phyloP scores from a whole-genome alignment of 2,888 invertebrate genomes.

The Sinhomidia bicolor region DNA sequence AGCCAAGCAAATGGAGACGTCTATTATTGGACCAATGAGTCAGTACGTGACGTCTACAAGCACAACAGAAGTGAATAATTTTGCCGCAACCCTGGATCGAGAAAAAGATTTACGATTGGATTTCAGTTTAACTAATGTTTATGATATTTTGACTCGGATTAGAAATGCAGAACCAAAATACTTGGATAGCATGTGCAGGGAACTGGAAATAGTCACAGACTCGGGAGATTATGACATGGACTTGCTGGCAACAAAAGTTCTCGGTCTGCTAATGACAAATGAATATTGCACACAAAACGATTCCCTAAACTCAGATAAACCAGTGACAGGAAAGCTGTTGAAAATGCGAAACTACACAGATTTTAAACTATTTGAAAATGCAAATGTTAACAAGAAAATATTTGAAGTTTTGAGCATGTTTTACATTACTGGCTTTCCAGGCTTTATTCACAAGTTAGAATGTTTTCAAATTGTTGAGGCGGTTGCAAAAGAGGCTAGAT shows the following conservation, averaged over 20 bases:
- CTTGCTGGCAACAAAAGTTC: background rate
- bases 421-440: conserved; percentile 14
- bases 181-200: background rate
- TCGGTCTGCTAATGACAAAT: background rate
- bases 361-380: background rate
- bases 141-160: background rate
- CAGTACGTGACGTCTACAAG: background rate
- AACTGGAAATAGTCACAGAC: background rate
- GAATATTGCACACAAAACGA: background rate
- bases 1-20: background rate
- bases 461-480: background rate
- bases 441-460: conserved; percentile 22
- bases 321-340: conserved; percentile 14
- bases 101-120: background rate
- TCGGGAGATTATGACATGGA: background rate
- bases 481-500: background rate
- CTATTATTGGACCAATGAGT: background rate
- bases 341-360: background rate
- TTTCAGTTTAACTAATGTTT: background rate
- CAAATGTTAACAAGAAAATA: background rate
- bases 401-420: background rate
- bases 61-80: too few species aligned
- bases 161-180: background rate
- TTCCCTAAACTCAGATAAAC: too few species aligned
- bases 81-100: background rate